Base-by-base conservation (phyloP, 2,888 invertebrate genomes). In the Coenonympha arcania region DNA sequence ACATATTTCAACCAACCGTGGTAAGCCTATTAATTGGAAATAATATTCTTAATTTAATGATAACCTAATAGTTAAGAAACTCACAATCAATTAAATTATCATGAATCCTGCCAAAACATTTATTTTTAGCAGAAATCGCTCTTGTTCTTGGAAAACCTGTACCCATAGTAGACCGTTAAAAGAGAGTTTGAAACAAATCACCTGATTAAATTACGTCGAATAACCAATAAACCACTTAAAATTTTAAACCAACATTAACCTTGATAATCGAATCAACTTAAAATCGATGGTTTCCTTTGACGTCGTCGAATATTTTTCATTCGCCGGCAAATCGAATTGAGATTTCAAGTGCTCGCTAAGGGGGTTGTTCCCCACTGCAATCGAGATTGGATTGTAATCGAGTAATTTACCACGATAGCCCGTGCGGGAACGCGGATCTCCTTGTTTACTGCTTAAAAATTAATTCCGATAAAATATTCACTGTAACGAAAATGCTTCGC, bases 361-460 rank as follows among this genome's bases (percentile, higher is more conserved):
- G 41, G 49, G 46, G 33, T 45, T 22, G 37, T 53, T 43, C 41
- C 55, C 39, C 22, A n/a, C 28, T 44, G 55, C 53, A 50, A 50
- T 50, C 37, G 44, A 42, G 37, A 45, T 55, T 45, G 53, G 36
- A 55, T 50, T 53, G 45, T 53, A 50, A 53, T 53, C 55, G 42
- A 50, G 37, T 52, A 52, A 55, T 50, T 52, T 47, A 50, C 40
- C 37, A 28, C n/a, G 50, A 39, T 47, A 30, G 28, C 22, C 39
- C 16, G 24, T 15, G 15, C 24, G 22, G n/a, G 15, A 22, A 39
- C 15, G 5, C 15, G 39, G 9, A 9, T 36, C 13, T 39, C 9
- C 24, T 39, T 37, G 37, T 22, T 37, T 24, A 22, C 37, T 2
- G 15, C 22, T 39, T 9, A 8, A 39, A 39, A 34, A 34, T 5